Evolutionary conservation across 1,140 invertebrate genomes (phyloP).

Genomic region (Oedothorax gibbosus): DNA sequence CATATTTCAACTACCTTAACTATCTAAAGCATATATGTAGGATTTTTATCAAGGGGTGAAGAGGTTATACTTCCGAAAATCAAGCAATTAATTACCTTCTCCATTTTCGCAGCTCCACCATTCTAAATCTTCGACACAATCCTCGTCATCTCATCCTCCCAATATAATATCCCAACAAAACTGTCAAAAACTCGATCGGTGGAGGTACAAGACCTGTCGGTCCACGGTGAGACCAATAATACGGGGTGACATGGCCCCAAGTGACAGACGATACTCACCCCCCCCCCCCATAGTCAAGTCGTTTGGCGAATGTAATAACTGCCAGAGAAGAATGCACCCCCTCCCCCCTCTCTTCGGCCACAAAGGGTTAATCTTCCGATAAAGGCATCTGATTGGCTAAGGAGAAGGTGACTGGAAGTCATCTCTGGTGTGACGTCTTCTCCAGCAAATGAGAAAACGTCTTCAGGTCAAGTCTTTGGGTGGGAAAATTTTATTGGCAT

Average conservation of each 20-base stretch:
- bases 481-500: no score
- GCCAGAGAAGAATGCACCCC: slow-evolving; percentile 54
- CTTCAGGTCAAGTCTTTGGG: background rate
- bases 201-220: background rate
- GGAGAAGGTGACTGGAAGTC: slow-evolving; percentile 14
- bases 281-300: slow-evolving; percentile 43
- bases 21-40: no score
- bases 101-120: no score
- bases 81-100: no score
- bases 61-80: no score
- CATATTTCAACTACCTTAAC: no score
- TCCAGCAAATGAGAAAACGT: slow-evolving; percentile 14
- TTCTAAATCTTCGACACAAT: no score
- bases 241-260: slow-evolving; percentile 43
- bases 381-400: slow-evolving; percentile 58
- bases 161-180: no score
- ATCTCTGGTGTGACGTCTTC: background rate
- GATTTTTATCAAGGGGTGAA: no score
- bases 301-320: slow-evolving; percentile 53
- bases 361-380: slow-evolving; percentile 59
- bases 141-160: no score
- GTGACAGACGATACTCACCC: slow-evolving; percentile 28
- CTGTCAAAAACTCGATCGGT: slow-evolving; percentile 28
- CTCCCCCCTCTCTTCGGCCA: slow-evolving; percentile 32
- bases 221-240: slow-evolving; percentile 48